Evolutionary conservation across 2,797 vertebrate species (phyloP), one percentile per base, ranked within the genome.

Genomic region (Ciconia nigra): DNA sequence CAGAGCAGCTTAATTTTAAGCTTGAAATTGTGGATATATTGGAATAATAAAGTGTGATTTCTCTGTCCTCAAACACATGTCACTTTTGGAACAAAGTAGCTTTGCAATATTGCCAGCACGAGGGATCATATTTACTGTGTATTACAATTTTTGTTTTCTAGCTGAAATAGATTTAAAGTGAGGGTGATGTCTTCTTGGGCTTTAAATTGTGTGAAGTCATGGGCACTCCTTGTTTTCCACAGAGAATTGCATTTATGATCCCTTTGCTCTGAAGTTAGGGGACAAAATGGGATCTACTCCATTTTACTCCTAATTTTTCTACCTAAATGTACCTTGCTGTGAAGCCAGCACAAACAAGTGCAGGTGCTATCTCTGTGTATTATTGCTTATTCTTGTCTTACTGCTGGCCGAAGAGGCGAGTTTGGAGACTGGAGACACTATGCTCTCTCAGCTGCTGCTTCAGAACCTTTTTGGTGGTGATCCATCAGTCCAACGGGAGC

Each of bases 1-100:
- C 1, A 15, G 39, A 62, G 15, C 31, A 21, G 16, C 57, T 65
- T 31, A 1, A 0, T 41, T 79, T 73, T 28, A 11, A 4, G 0
- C n/a, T 15, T 0, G 15, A 9, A 39, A 7, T 7, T 0, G 11
- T 4, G 2, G 13, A 7, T n/a, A 0, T 2, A 0, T 5, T 8
- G 66, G 28, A 6, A 22, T 20, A 33, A 4, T 24, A 2, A 3
- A 20, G 3, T 3, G 25, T 3, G 33, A 19, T 52, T 83, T 37
- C 46, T 46, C 8, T 20, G 66, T 13, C 69, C 57, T 39, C n/a
- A 31, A 29, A 13, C 35, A 10, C 5, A 1, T 1, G 11, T 14
- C 31, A 2, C 57, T 72, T 41, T 2, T 22, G 59, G 42, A 73
- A 8, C 13, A 4, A 25, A 17, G 35, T 0, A 4, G 13, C 5